phyloP scores from a whole-genome alignment of 2,113 vertebrate genomes.

The Larimichthys polyactis region DNA sequence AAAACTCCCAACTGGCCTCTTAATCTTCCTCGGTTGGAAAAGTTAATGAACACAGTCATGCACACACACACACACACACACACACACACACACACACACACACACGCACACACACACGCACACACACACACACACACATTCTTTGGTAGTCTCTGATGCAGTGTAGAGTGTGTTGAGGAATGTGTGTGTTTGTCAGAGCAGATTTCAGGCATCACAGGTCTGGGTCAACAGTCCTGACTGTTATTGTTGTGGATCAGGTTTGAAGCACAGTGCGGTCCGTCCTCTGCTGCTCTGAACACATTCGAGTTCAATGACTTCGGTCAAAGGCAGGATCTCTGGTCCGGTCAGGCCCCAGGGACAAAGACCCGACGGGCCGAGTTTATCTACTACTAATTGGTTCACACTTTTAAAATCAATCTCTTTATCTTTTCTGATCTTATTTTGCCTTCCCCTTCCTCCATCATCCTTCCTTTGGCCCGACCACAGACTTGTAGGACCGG shows the following conservation, averaged over 20 bases:
- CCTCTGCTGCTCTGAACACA: not conserved
- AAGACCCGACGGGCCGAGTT: no score
- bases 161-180: constrained; percentile 27
- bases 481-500: no score
- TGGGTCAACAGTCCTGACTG: constrained; percentile 25
- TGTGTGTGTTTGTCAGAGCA: constrained; percentile 42
- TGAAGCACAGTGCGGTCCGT: not conserved
- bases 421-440: no score
- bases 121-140: not conserved
- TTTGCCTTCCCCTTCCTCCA: no score
- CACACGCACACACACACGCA: no score
- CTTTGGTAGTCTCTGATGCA: not conserved
- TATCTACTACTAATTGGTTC: no score
- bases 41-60: constrained; percentile 7
- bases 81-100: constrained; percentile 6
- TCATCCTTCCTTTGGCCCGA: no score
- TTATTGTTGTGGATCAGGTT: constrained; percentile 9
- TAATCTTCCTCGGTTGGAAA: constrained; percentile 13
- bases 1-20: not conserved
- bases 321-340: no score
- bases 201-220: constrained; percentile 8
- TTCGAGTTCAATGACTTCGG: not conserved
- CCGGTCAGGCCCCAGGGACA: no score
- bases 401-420: no score
- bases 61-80: not conserved